phyloP scores from a whole-genome alignment of 2,888 invertebrate genomes.

The Scelioninae gen. 1 region DNA sequence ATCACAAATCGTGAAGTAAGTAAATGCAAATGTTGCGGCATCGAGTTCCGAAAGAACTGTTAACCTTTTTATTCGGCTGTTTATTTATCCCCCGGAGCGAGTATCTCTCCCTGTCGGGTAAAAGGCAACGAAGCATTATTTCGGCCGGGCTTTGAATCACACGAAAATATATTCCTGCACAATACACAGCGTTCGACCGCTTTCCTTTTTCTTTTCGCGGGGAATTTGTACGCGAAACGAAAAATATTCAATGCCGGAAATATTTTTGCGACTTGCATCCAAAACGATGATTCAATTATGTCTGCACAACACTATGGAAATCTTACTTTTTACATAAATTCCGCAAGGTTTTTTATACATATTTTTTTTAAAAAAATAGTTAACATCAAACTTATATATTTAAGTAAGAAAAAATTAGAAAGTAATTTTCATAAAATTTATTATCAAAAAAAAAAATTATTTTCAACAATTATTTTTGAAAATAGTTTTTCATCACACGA shows the following conservation, averaged over 20 bases:
- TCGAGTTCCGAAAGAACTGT: constrained; percentile 28
- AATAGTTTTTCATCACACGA: no score
- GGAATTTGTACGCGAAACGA: constrained; percentile 42
- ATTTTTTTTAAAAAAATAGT: no score
- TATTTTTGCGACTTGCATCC: constrained; percentile 40
- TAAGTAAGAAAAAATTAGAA: no score
- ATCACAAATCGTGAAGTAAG: constrained; percentile 22
- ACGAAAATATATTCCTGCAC: constrained; percentile 44
- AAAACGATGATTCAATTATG: constrained; percentile 9
- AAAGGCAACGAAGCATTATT: constrained; percentile 46
- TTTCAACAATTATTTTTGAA: no score
- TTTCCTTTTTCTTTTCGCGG: constrained; percentile 35
- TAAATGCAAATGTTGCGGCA: constrained; percentile 34
- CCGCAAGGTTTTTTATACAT: no score
- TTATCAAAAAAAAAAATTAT: no score
- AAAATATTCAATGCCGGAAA: constrained; percentile 47
- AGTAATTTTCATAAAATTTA: no score
- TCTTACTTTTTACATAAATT: background rate
- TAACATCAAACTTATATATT: no score
- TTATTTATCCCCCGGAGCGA: constrained; percentile 38
- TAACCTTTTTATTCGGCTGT: constrained; percentile 40
- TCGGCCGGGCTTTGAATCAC: constrained; percentile 43
- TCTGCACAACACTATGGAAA: no score
- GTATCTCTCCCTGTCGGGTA: constrained; percentile 7
- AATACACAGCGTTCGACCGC: constrained; percentile 27